A percentile compares a stretch with the other conserved stretches of the same genome.
Conservation (phyloP, 1,140 invertebrate genomes). For the Brachionus rotundiformis region DNA sequence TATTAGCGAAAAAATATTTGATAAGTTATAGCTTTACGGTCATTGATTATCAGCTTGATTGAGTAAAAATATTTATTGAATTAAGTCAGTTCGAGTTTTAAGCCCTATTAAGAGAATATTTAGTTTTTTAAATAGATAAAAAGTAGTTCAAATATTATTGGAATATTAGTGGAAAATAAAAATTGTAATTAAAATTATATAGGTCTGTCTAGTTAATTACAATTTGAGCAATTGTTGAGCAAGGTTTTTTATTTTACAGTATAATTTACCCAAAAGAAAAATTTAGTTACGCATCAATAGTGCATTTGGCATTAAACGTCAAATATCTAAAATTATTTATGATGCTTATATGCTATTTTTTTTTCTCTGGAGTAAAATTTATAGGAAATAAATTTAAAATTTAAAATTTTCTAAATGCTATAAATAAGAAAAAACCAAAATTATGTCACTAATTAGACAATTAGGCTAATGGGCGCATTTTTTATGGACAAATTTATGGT, state of each 20-base stretch:
- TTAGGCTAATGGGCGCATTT: too few relatives aligned
- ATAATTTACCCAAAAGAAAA: neutral
- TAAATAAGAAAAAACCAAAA: too few relatives aligned
- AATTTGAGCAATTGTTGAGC: neutral
- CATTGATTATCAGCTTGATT: neutral
- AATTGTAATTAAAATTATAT: neutral
- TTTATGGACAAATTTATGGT: neutral
- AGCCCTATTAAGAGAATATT: neutral
- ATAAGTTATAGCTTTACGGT: neutral
- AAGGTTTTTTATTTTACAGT: neutral
- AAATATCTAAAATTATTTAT: neutral
- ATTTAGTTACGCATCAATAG: neutral
- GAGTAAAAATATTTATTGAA: neutral
- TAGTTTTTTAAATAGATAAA: neutral
- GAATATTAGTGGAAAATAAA: too few relatives aligned
- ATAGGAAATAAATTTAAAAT: too few relatives aligned
- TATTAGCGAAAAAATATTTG: neutral
- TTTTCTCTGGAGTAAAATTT: neutral
- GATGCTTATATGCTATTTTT: neutral
- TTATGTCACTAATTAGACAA: too few relatives aligned
- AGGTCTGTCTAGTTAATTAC: neutral
- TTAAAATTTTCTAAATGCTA: too few relatives aligned
- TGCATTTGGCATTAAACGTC: neutral
- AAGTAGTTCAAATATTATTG: neutral
- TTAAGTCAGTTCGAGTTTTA: neutral